These are phyloP conservation scores for Mnemiopsis leidyi DNA, from an alignment of 37 sponge, comb jelly and placozoan species.

Conservation along the genomic window DNA sequence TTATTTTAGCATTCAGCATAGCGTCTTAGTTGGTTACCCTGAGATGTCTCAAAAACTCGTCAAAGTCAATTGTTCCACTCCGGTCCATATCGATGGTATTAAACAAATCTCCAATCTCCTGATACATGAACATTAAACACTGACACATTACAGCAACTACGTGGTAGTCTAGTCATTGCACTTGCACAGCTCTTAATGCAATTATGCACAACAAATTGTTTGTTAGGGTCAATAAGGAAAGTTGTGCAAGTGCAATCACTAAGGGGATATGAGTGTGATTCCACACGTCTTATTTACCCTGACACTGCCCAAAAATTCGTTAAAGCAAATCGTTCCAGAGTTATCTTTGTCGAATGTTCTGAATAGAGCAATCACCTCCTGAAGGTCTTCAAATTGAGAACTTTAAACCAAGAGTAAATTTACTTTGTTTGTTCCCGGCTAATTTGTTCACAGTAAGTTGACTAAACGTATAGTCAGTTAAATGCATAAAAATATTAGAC, in stretches of 20 bases:
- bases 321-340: conserved; percentile 82
- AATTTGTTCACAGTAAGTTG: no score
- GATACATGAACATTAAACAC: not conserved
- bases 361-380: conserved; percentile 80
- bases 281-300: conserved; percentile 70
- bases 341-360: conserved; percentile 78
- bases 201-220: no score
- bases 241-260: not conserved
- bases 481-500: no score
- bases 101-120: conserved; percentile 79
- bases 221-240: no score
- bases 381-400: not conserved
- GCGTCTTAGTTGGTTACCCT: conserved; percentile 79
- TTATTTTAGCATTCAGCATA: not conserved
- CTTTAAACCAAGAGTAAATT: no score
- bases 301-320: conserved; percentile 83
- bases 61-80: conserved; percentile 82
- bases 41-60: conserved; percentile 84
- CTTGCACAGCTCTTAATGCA: not conserved
- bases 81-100: conserved; percentile 78
- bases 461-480: no score
- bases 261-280: not conserved
- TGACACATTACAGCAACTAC: not conserved
- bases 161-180: not conserved
- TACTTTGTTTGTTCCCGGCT: no score